Conservation (phyloP, 2,113 vertebrate species). For the Ariopsis seemanni region DNA sequence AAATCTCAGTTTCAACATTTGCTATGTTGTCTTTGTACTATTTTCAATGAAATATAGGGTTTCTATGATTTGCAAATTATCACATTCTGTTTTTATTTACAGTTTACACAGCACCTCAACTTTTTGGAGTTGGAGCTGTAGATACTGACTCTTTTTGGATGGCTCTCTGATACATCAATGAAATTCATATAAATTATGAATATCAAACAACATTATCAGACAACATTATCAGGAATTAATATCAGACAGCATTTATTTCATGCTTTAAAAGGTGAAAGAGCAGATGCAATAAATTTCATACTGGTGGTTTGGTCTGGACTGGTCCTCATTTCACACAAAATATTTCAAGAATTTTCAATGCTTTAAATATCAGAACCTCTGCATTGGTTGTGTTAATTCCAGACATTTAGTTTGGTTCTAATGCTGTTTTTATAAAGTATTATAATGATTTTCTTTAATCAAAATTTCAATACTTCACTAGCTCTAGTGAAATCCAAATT, state of each 20-base stretch:
- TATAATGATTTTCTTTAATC: background rate
- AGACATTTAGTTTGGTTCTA: background rate
- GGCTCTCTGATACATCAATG: background rate
- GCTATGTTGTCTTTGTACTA: too few relatives aligned
- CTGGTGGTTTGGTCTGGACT: background rate
- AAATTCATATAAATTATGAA: background rate
- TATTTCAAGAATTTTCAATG: background rate
- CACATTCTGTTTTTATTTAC: too few relatives aligned
- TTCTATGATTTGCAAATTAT: too few relatives aligned
- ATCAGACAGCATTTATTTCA: background rate
- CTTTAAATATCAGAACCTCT: background rate
- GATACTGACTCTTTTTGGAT: background rate
- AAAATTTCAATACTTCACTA: background rate
- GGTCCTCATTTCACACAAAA: background rate
- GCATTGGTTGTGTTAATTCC: background rate
- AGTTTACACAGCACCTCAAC: too few relatives aligned
- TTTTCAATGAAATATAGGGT: too few relatives aligned
- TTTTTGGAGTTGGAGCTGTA: background rate
- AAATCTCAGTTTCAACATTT: too few relatives aligned
- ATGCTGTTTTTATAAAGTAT: background rate
- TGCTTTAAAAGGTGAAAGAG: background rate
- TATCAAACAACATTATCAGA: too few relatives aligned
- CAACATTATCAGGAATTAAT: too few relatives aligned
- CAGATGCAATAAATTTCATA: background rate
- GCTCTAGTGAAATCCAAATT: too few relatives aligned